Evolutionary conservation across 1,140 invertebrate species (phyloP), one percentile per base, ranked within the genome.

Genomic region (Drosophila nikananu): DNA sequence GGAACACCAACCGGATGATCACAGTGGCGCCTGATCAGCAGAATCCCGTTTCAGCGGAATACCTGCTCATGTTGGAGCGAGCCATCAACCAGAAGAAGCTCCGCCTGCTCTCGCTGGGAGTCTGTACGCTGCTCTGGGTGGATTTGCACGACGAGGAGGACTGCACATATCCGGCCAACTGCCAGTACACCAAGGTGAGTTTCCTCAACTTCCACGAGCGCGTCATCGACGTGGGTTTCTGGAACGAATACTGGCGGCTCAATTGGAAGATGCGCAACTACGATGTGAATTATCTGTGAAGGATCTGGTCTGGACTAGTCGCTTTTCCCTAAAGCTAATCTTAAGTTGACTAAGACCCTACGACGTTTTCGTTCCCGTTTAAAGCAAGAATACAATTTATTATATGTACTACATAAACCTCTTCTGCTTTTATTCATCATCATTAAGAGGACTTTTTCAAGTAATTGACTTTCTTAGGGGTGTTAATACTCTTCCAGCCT

Each of bases 171-270:
- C 95, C 96, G 93, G 94, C 95, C 12, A 94, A 95, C 27, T 98
- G 97, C 92, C 93, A 95, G 41, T 96, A 97, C 83, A 93, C 96
- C 32, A 94, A 95, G 87, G 95, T 96, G 5, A 83, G 93, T 77
- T 95, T 94, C 76, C 59, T 94, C 8, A 95, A 94, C 37, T 95
- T 96, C 83, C 86, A 95, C 67, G 86, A 95, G 77, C 94, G 95
- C 80, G 95, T 97, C 68, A 92, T 97, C 23, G 97, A 98, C 92
- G 91, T 98, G 66, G 97, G 97, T 8, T 95, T 97, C 79, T 94
- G 96, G 87, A 95, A 96, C 61, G 94, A 94, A 63, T 98, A 96
- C 96, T 96, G 95, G 95, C 94, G 96, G 65, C 93, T 97, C 23
- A 94, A 95, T 52, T 94, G 95, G 76, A 95, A 95, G 91, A 97